A percentile compares a stretch with the other conserved stretches of the same genome.
Evolutionary conservation across 2,113 vertebrate species (phyloP).

Genomic region (Barbus barbus): DNA sequence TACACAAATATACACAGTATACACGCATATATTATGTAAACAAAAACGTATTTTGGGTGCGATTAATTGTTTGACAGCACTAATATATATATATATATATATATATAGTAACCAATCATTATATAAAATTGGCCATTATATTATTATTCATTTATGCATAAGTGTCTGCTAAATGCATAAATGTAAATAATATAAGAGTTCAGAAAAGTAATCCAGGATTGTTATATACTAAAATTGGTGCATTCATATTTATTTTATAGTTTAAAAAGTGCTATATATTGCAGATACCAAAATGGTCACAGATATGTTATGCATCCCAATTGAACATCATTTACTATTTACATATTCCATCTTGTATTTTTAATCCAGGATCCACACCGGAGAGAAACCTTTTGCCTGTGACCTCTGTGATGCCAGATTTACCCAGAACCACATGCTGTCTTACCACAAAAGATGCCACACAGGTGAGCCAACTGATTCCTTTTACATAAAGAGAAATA

Average conservation of each 20-base stretch:
- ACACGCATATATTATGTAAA: no score
- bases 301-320: neutral
- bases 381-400: constrained; percentile 96
- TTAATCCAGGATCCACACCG: constrained; percentile 89
- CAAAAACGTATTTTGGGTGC: no score
- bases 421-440: constrained; percentile 98
- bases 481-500: neutral
- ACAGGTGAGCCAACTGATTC: constrained; percentile 80
- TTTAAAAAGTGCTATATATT: neutral
- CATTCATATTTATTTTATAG: neutral
- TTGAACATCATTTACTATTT: neutral
- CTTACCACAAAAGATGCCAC: constrained; percentile 94
- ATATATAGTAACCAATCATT: no score
- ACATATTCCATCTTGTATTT: neutral
- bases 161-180: no score
- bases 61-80: no score
- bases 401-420: constrained; percentile 91
- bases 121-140: neutral
- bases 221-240: neutral
- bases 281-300: neutral
- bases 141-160: neutral
- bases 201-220: neutral
- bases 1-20: no score
- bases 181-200: no score
- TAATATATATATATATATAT: no score